These are phyloP conservation scores for Pharmacophagus antenor DNA, from an alignment of 2,888 invertebrate species.

Conservation along the genomic window DNA sequence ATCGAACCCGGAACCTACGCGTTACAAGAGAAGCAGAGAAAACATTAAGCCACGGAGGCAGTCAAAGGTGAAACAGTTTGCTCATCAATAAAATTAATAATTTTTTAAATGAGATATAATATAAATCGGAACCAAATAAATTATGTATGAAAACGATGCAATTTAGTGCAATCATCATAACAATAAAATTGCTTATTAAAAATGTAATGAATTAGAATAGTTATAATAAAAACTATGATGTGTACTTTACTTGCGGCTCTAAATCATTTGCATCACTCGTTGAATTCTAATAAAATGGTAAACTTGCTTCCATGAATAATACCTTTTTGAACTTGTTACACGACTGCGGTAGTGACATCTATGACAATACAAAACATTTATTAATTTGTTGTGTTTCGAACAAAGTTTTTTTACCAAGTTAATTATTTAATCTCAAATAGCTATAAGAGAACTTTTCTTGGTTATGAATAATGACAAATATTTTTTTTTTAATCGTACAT, in stretches of 20 bases:
- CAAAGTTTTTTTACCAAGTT: not conserved
- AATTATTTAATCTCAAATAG: too few species aligned
- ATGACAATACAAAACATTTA: not conserved
- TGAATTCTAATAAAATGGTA: conserved; percentile 42
- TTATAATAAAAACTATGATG: conserved; percentile 19
- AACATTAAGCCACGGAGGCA: too few species aligned
- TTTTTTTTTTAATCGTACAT: too few species aligned
- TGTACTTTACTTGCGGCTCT: conserved; percentile 37
- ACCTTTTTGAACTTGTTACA: conserved; percentile 22
- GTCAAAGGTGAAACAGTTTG: not conserved
- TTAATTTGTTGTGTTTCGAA: not conserved
- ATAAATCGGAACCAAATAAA: not conserved
- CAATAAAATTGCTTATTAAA: not conserved
- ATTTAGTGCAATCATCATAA: not conserved
- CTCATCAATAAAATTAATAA: not conserved
- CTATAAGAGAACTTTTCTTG: too few species aligned
- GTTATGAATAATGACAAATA: too few species aligned
- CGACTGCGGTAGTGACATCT: conserved; percentile 4
- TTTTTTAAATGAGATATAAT: too few species aligned
- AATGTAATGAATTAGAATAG: conserved; percentile 3
- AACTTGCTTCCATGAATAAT: conserved; percentile 40
- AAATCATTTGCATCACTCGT: conserved; percentile 37
- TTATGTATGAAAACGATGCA: not conserved
- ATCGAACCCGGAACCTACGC: too few species aligned
- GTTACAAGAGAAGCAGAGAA: too few species aligned